Percentiles rank a stretch among this genome's conserved stretches.
Conservation (phyloP, 2,888 invertebrate genomes). For the Dorcus parallelipipedus region DNA sequence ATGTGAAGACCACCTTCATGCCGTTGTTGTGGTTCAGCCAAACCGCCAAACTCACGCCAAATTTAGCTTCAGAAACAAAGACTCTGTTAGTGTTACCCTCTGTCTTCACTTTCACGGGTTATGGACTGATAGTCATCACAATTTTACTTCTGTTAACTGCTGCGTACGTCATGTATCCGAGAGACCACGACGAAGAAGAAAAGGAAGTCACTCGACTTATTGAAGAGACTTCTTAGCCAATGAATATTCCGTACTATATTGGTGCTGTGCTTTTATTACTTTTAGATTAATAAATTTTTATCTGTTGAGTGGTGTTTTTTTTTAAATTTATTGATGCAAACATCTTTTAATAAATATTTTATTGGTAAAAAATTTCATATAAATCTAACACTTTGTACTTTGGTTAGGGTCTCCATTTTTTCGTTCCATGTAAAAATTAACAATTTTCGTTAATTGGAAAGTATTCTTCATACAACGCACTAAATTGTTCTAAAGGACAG, state of each 20-base stretch:
- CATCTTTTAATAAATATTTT: no score
- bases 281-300: no score
- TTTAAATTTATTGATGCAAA: no score
- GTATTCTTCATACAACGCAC: conserved; percentile 15
- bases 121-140: conserved; percentile 53
- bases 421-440: no score
- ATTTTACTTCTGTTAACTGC: conserved; percentile 42
- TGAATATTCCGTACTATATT: no score
- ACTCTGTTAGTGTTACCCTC: conserved; percentile 54
- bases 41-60: conserved; percentile 56
- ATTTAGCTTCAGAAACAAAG: conserved; percentile 56
- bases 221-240: no score
- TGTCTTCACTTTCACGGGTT: conserved; percentile 55
- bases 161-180: conserved; percentile 38
- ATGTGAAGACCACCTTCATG: conserved; percentile 57
- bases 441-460: conserved; percentile 12
- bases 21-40: conserved; percentile 79
- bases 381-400: no score
- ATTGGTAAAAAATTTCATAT: no score
- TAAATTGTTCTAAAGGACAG: conserved; percentile 15
- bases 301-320: no score
- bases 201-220: conserved; percentile 29
- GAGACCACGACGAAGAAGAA: conserved; percentile 40
- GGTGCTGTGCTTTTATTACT: no score
- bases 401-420: no score